Conservation (phyloP, 2,888 invertebrate genomes). For the Steromphala cineraria region DNA sequence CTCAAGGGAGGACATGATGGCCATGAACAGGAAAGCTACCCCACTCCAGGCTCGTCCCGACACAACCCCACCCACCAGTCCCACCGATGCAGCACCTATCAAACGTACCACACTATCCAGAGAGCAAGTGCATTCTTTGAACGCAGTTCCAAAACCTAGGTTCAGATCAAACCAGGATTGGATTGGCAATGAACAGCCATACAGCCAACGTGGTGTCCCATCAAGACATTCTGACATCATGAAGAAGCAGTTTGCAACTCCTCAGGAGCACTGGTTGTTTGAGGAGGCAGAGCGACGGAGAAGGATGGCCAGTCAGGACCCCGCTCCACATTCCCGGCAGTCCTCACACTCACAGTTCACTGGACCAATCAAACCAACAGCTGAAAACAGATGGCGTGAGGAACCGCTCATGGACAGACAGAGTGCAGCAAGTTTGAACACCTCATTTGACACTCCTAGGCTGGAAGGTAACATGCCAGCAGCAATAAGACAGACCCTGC, state of each 20-base stretch:
- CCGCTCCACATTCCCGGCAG: background rate
- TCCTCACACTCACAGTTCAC: conserved; percentile 18
- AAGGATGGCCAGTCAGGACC: conserved; percentile 19
- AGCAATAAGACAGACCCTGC: conserved; percentile 43
- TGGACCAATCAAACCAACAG: conserved; percentile 55
- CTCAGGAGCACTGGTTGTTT: conserved; percentile 88
- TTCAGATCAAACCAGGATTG: conserved; percentile 46
- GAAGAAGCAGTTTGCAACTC: conserved; percentile 49
- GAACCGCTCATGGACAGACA: conserved; percentile 29
- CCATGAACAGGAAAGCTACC: conserved; percentile 64
- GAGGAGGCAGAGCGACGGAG: conserved; percentile 91
- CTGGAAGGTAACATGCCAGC: conserved; percentile 36
- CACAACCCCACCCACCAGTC: conserved; percentile 3
- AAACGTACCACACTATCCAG: conserved; percentile 52
- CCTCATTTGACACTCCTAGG: background rate
- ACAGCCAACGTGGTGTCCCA: conserved; percentile 29
- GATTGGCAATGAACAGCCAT: conserved; percentile 33
- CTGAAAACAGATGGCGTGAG: conserved; percentile 55
- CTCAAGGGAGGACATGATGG: conserved; percentile 61
- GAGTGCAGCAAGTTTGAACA: conserved; percentile 5
- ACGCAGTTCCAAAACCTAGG: conserved; percentile 64
- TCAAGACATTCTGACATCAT: conserved; percentile 52
- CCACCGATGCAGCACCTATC: conserved; percentile 25
- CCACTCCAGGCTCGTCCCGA: conserved; percentile 54
- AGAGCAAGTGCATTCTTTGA: conserved; percentile 58